Conservation (phyloP, 2,888 invertebrate genomes). For the Diplolepis rosae region DNA sequence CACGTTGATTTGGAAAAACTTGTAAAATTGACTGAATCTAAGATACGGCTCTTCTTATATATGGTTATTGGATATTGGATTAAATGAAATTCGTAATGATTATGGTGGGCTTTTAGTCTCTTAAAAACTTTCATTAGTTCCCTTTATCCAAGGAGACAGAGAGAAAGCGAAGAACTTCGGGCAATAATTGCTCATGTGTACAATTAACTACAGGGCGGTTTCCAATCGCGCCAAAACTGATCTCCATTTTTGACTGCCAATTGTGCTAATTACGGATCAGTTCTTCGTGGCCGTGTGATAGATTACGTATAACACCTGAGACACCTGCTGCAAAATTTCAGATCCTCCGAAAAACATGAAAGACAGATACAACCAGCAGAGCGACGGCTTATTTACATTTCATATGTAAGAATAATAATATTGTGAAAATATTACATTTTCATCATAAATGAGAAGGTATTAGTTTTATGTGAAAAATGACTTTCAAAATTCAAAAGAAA, state of each 20-base stretch:
- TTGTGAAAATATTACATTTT: background rate
- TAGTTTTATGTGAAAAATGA: too few species aligned
- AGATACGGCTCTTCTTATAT: slow-evolving; percentile 1
- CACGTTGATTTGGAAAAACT: slow-evolving; percentile 3
- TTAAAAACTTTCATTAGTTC: slow-evolving; percentile 24
- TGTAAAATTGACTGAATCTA: slow-evolving; percentile 17
- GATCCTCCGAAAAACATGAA: background rate
- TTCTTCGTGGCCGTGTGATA: background rate
- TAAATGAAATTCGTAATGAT: slow-evolving; percentile 19
- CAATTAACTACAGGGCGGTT: slow-evolving; percentile 20
- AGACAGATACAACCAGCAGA: too few species aligned
- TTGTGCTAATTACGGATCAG: slow-evolving; percentile 14
- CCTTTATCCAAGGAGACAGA: slow-evolving; percentile 17
- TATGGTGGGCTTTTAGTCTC: background rate
- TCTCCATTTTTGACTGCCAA: slow-evolving; percentile 14
- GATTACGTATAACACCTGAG: background rate
- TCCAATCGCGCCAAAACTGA: slow-evolving; percentile 17
- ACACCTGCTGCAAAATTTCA: background rate
- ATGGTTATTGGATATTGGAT: too few species aligned
- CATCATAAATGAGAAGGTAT: too few species aligned
- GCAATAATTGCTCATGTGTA: slow-evolving; percentile 12
- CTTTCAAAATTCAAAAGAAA: too few species aligned
- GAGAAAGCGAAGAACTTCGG: slow-evolving; percentile 8
- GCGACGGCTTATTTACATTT: too few species aligned
- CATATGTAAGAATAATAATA: background rate